Evolutionary conservation across 2,113 vertebrate genomes (phyloP).

Genomic region (Malurus cyaneus): DNA sequence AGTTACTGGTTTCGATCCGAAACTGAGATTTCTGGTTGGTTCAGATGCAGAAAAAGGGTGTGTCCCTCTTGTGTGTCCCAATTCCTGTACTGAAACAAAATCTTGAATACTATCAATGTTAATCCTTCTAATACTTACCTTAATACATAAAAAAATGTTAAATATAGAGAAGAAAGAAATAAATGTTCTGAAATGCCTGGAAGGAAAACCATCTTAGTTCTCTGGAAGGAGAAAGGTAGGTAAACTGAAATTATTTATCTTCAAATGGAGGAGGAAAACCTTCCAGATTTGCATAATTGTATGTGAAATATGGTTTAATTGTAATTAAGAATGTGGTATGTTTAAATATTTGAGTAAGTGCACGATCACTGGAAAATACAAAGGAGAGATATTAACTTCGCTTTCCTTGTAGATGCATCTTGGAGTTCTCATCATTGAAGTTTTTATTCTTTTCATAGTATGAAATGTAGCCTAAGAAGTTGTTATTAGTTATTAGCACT

Average conservation of each 20-base stretch:
- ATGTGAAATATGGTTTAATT: background rate
- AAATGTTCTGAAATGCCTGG: background rate
- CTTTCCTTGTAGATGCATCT: background rate
- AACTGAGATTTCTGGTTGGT: background rate
- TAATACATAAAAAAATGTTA: background rate
- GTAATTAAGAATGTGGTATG: background rate
- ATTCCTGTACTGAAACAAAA: background rate
- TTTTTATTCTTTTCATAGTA: background rate
- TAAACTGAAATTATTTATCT: background rate
- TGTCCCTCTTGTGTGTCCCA: accelerated
- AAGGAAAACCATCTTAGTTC: background rate
- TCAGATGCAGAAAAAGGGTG: background rate
- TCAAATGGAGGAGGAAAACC: background rate
- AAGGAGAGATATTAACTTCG: background rate
- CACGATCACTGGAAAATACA: background rate
- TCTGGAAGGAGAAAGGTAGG: background rate
- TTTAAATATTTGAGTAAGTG: background rate
- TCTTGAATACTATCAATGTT: background rate
- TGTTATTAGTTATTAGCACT: background rate
- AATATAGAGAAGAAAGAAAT: background rate
- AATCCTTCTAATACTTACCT: background rate
- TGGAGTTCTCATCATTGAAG: background rate
- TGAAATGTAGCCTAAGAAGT: background rate
- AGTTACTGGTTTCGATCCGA: background rate
- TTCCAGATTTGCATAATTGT: background rate